Percentiles rank a stretch among this genome's conserved stretches.
These are phyloP conservation scores for Xiphias gladius DNA, from an alignment of 2,113 vertebrate genomes.

Conservation along the genomic window DNA sequence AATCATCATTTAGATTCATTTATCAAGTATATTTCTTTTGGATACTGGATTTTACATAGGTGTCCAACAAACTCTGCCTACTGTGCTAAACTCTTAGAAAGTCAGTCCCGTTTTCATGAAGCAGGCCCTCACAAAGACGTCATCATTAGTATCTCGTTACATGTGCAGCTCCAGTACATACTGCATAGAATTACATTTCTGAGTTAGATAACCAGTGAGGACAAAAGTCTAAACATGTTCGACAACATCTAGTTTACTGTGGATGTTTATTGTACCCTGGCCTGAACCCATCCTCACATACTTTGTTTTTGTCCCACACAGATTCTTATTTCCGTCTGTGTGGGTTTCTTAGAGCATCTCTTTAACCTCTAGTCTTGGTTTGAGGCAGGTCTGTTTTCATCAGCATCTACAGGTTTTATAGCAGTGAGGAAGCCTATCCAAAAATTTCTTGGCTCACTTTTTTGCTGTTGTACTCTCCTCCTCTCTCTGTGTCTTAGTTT, in stretches of 20 bases:
- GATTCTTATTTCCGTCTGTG: neutral
- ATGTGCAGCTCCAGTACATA: neutral
- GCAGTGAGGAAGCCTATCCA: neutral
- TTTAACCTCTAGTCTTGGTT: slow-evolving; percentile 9
- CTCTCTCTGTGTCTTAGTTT: neutral
- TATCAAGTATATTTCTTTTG: neutral
- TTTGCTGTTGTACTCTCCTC: neutral
- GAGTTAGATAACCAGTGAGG: neutral
- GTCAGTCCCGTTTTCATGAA: too few relatives aligned
- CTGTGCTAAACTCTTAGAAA: too few relatives aligned
- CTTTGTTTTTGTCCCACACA: neutral
- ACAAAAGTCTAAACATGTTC: neutral
- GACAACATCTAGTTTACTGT: neutral
- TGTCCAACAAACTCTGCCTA: too few relatives aligned
- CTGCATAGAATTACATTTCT: neutral
- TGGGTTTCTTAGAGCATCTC: slow-evolving; percentile 8
- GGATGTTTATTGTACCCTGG: neutral
- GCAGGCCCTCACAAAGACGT: too few relatives aligned
- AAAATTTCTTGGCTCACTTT: neutral
- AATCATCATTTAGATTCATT: neutral
- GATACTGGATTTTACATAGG: too few relatives aligned
- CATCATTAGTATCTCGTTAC: slow-evolving; percentile 14
- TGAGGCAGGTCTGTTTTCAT: slow-evolving; percentile 15
- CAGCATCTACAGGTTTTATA: neutral
- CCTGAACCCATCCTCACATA: neutral